These are phyloP conservation scores for Thunnus maccoyii DNA, from an alignment of 2,113 vertebrate genomes.

Conservation along the genomic window DNA sequence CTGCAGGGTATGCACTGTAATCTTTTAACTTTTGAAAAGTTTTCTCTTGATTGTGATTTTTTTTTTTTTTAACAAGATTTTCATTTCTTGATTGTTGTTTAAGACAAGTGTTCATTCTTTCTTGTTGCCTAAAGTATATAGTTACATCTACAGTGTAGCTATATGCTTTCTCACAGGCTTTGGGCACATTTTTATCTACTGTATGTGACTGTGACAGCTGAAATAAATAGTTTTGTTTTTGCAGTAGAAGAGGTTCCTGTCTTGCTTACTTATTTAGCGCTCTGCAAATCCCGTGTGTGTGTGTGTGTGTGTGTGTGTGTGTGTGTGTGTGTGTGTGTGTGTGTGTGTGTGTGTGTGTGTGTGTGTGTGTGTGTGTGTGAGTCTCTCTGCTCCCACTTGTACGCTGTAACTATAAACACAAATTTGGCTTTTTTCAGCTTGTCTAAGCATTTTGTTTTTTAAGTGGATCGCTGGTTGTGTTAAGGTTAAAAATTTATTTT, in stretches of 20 bases:
- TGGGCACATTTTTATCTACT: not conserved
- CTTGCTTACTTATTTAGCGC: slow-evolving; percentile 18
- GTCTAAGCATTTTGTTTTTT: not conserved
- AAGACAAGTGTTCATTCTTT: not conserved
- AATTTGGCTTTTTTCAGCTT: slow-evolving; percentile 24
- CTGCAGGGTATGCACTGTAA: not conserved
- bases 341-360: not conserved
- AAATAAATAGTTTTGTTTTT: slow-evolving; percentile 35
- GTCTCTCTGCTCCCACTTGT: not conserved
- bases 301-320: too few relatives aligned
- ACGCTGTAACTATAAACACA: slow-evolving; percentile 2
- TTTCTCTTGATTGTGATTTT: not conserved
- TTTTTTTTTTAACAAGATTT: not conserved
- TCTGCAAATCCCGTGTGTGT: slow-evolving; percentile 14
- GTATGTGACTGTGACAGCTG: not conserved
- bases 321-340: not conserved
- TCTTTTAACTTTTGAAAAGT: slow-evolving; percentile 2
- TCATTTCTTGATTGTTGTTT: not conserved
- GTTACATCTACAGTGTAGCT: not conserved
- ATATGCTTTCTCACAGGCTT: slow-evolving; percentile 3
- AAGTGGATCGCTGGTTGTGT: not conserved
- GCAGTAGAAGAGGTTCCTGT: not conserved
- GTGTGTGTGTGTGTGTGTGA: not conserved
- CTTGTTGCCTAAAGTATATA: not conserved
- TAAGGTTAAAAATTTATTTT: not conserved